A percentile compares a stretch with the other conserved stretches of the same genome.
phyloP scores from a whole-genome alignment of 35 echinoderm and acorn worm species.

The Ophioderma brevispina region DNA sequence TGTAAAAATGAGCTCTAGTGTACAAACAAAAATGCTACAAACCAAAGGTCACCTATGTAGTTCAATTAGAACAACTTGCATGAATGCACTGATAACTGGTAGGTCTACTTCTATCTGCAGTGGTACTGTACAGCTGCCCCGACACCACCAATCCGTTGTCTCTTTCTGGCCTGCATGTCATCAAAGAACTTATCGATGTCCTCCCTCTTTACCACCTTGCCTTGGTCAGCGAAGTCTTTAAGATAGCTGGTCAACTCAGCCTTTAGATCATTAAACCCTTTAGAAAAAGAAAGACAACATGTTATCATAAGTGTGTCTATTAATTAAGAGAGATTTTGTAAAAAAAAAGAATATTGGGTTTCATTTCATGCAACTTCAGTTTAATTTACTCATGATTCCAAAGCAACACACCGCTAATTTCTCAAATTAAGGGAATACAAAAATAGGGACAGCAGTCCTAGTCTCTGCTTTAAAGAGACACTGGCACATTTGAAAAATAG shows the following conservation, averaged over 20 bases:
- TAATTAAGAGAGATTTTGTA: too few species aligned
- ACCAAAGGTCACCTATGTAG: not conserved
- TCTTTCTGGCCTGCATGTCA: conserved; percentile 57
- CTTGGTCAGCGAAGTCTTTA: conserved; percentile 70
- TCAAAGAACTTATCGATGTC: conserved; percentile 76
- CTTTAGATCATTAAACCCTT: conserved; percentile 90
- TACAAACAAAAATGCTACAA: not conserved
- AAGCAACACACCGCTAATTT: too few species aligned
- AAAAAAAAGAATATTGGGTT: too few species aligned
- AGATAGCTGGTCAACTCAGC: conserved; percentile 72
- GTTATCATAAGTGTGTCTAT: too few species aligned
- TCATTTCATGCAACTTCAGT: too few species aligned
- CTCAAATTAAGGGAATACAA: too few species aligned
- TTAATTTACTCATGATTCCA: too few species aligned
- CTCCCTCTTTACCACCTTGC: conserved; percentile 74
- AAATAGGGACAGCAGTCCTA: too few species aligned
- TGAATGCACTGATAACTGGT: not conserved
- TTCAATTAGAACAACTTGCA: not conserved
- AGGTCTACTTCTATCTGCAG: conserved; percentile 31
- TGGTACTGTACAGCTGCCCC: conserved; percentile 37
- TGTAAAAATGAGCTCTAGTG: too few species aligned
- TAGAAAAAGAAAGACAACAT: not conserved
- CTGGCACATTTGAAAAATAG: too few species aligned
- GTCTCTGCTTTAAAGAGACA: not conserved
- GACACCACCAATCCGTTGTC: conserved; percentile 40